These are phyloP conservation scores for Rhombomys opimus DNA, from an alignment of 2,113 vertebrate species.

Conservation along the genomic window DNA sequence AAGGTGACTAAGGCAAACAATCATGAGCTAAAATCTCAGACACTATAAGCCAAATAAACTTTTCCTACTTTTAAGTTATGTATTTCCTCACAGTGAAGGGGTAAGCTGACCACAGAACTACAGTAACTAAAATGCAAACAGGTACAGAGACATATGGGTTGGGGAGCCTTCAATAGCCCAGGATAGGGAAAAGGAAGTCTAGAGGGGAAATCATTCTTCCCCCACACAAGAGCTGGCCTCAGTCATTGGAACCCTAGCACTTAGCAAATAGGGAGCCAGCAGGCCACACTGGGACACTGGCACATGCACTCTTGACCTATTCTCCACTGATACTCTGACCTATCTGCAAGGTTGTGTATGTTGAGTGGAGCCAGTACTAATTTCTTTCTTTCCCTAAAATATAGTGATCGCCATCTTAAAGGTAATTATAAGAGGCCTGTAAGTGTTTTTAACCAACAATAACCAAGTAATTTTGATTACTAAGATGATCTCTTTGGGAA, in stretches of 20 bases:
- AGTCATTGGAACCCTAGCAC: background rate
- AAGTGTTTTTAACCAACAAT: conserved; percentile 22
- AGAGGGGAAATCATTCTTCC: background rate
- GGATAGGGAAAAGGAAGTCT: background rate
- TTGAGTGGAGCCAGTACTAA: background rate
- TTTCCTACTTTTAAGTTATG: background rate
- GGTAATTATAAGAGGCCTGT: background rate
- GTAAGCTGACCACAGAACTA: background rate
- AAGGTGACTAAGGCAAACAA: background rate
- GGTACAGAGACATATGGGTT: background rate
- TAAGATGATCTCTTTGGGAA: background rate
- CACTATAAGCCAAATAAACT: background rate
- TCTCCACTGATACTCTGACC: fast-evolving
- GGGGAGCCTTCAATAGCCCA: background rate
- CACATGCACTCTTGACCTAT: background rate
- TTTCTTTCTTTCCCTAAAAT: background rate
- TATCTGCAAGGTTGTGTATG: background rate
- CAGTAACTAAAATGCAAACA: background rate
- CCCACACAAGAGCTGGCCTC: background rate
- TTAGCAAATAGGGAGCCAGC: background rate
- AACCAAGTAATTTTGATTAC: background rate
- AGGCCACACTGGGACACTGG: background rate
- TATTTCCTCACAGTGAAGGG: background rate
- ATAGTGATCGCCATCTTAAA: background rate
- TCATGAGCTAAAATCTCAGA: background rate